Evolutionary conservation across 2,888 invertebrate species (phyloP), one percentile per base, ranked within the genome.

Genomic region (Pristionchus japonicus): DNA sequence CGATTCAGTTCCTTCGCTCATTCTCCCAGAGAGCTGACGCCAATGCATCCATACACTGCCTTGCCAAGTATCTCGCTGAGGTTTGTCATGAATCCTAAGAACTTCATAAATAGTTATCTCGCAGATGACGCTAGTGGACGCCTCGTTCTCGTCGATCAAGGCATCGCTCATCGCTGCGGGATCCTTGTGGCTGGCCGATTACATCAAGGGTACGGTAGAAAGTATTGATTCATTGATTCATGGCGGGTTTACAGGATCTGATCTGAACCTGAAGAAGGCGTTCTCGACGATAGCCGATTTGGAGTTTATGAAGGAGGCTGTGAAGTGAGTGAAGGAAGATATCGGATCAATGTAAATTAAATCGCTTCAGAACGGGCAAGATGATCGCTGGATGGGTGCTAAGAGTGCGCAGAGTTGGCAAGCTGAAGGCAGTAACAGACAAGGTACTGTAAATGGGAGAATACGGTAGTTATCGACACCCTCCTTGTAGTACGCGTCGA

Each of bases 31-130:
- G 95, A 89, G 84, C 88, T 23, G 70, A n/a, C n/a, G n/a, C n/a
- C n/a, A n/a, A n/a, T n/a, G n/a, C n/a, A n/a, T n/a, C 95, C 57
- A 96, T 96, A 92, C 97, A 97, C 94, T 96, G 96, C 87, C 95
- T 97, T 95, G 97, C 97, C 23, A 98, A 99, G 95, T 99, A 97
- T 95, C 96, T 98, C 89, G 96, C 98, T 93, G 98, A 99, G 95
- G 89, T 96, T 0, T 0, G 83, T 47, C 0, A 7, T 9, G 1
- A 3, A 27, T n/a, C n/a, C 3, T 0, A 15, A 43, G 67, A 47
- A 15, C 6, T 23, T 9, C 23, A 27, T 15, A 17, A 49, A 23
- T n/a, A 37, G 49, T 43, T n/a, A 13, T 6, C 98, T 85, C 49
- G n/a, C 37, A 88, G 88, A 80, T 90, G 89, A 96, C 97, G 88